These are phyloP conservation scores for Aix galericulata DNA, from an alignment of 2,113 vertebrate genomes.

Conservation along the genomic window DNA sequence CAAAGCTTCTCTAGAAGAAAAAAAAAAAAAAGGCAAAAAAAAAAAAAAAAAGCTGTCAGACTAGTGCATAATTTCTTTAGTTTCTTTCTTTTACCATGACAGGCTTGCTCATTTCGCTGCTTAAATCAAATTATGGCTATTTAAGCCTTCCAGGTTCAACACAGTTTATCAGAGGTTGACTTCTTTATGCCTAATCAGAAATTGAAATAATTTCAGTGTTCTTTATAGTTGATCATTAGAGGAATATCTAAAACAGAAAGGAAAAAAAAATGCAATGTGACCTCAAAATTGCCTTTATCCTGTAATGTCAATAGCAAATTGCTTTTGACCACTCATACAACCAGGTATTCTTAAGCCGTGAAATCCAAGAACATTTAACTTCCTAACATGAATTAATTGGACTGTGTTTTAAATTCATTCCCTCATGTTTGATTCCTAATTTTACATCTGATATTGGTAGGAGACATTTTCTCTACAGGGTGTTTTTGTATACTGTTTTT, in stretches of 20 bases:
- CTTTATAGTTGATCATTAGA: neutral
- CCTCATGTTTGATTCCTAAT: neutral
- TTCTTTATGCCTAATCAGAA: slow-evolving; percentile 14
- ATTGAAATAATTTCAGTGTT: neutral
- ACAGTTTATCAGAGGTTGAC: neutral
- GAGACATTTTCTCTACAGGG: neutral
- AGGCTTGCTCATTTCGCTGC: neutral
- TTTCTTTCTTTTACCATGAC: neutral
- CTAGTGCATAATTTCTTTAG: neutral
- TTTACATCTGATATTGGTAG: neutral
- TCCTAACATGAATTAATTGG: neutral
- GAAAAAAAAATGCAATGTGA: neutral
- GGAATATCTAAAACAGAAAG: neutral
- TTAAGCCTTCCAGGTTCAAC: neutral
- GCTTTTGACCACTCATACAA: neutral
- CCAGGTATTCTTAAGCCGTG: neutral
- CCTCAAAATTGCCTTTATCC: neutral
- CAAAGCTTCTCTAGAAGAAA: neutral
- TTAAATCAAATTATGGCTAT: neutral
- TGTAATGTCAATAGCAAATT: neutral
- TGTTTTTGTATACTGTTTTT: neutral
- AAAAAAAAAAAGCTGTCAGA: neutral
- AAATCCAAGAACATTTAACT: neutral
- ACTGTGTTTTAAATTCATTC: neutral
- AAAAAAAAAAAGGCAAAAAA: neutral